Conservation (phyloP, 1,140 invertebrate species). For the Andrena cerasifolii region DNA sequence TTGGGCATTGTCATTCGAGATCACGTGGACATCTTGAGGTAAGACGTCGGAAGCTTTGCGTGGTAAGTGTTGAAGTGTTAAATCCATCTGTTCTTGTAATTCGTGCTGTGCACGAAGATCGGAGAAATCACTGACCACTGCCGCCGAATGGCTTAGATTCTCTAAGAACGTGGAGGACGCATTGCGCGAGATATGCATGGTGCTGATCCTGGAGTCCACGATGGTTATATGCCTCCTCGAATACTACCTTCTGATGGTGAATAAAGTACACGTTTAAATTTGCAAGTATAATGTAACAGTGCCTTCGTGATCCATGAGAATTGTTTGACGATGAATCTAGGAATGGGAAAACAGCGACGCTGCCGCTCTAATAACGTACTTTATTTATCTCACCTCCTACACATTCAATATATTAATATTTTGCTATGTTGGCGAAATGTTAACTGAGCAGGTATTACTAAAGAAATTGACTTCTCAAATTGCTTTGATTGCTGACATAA, state of each 20-base stretch:
- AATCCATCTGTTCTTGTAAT: no score
- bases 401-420: constrained; percentile 70
- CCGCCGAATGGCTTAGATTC: constrained; percentile 49
- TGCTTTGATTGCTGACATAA: not conserved
- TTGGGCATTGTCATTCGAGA: constrained; percentile 27
- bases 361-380: constrained; percentile 54
- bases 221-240: constrained; percentile 56
- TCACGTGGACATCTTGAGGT: constrained; percentile 52
- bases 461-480: not conserved
- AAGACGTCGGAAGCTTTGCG: not conserved
- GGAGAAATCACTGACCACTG: no score
- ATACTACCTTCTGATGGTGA: constrained; percentile 61
- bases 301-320: not conserved
- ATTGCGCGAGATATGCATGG: constrained; percentile 47
- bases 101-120: no score
- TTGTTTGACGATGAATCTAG: constrained; percentile 31
- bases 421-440: constrained; percentile 69
- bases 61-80: no score
- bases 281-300: not conserved
- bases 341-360: constrained; percentile 60
- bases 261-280: not conserved
- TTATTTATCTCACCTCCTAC: constrained; percentile 60
- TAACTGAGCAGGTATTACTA: constrained; percentile 62
- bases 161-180: constrained; percentile 23
- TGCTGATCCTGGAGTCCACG: constrained; percentile 42